Evolutionary conservation across 1,140 invertebrate genomes (phyloP).

Genomic region (Helicorthomorpha holstii): DNA sequence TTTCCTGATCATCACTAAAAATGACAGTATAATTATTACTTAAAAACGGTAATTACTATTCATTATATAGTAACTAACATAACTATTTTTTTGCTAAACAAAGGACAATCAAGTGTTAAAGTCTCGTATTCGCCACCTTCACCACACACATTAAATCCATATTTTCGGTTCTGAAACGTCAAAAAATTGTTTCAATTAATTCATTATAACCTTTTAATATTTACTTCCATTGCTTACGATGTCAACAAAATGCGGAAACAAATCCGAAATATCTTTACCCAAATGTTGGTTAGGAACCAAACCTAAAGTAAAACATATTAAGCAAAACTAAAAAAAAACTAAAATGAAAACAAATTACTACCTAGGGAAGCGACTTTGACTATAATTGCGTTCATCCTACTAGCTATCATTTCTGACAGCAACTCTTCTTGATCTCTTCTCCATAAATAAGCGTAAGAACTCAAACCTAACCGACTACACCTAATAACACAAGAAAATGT

Average conservation of each 20-base stretch:
- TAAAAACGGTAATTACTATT: constrained; percentile 7
- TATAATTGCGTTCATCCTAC: constrained; percentile 77
- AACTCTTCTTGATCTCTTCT: constrained; percentile 81
- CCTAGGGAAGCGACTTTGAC: constrained; percentile 93
- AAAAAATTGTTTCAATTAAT: neutral
- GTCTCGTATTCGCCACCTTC: constrained; percentile 99
- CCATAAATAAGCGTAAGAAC: constrained; percentile 85
- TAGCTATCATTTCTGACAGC: constrained; percentile 92
- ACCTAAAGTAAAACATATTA: constrained; percentile 16
- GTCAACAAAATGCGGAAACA: constrained; percentile 65
- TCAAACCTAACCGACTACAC: constrained; percentile 72
- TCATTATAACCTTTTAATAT: neutral
- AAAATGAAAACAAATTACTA: neutral
- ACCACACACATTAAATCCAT: constrained; percentile 92
- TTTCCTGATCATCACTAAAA: constrained; percentile 68
- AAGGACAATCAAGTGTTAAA: constrained; percentile 88
- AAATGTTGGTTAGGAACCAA: constrained; percentile 71
- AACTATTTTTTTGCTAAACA: constrained; percentile 77
- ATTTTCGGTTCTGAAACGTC: constrained; percentile 60
- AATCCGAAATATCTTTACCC: constrained; percentile 63
- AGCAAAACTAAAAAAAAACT: neutral
- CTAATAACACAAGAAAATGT: too few species aligned
- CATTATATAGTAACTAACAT: constrained; percentile 47
- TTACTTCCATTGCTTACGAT: constrained; percentile 39
- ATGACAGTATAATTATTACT: constrained; percentile 17